Conservation (phyloP, 2,113 vertebrate species). For the Eubucco bourcierii region DNA sequence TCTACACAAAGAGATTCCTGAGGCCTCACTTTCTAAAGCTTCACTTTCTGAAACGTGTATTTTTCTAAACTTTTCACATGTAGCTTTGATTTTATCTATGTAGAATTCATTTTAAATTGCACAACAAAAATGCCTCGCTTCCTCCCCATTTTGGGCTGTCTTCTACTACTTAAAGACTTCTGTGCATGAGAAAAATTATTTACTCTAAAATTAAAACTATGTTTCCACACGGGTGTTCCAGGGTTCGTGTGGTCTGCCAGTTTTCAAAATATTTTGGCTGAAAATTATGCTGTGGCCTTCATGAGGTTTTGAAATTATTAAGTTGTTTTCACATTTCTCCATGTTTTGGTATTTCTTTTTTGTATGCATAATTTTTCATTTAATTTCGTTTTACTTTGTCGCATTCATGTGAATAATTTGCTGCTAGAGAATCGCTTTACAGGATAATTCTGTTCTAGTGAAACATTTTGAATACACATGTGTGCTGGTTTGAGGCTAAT, state of each 20-base stretch:
- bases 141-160: conserved; percentile 42
- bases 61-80: conserved; percentile 34
- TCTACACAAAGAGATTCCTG: not conserved
- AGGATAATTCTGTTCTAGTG: not conserved
- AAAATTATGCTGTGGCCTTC: conserved; percentile 28
- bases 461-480: not conserved
- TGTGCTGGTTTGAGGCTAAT: too few relatives aligned
- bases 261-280: conserved; percentile 65
- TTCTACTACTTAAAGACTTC: conserved; percentile 41
- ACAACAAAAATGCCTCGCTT: conserved; percentile 32
- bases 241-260: conserved; percentile 45
- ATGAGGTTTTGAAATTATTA: conserved; percentile 57
- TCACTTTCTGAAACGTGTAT: not conserved
- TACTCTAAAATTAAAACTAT: conserved; percentile 73
- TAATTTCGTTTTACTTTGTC: not conserved
- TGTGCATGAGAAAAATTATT: conserved; percentile 60
- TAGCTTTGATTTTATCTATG: conserved; percentile 25
- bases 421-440: not conserved
- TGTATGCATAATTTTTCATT: not conserved
- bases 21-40: not conserved
- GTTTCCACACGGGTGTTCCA: conserved; percentile 72
- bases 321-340: conserved; percentile 41
- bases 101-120: conserved; percentile 57
- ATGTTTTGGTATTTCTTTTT: conserved; percentile 21
- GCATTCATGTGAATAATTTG: not conserved